Conservation (phyloP, 2,888 invertebrate species). For the Calliopum simillimum region DNA sequence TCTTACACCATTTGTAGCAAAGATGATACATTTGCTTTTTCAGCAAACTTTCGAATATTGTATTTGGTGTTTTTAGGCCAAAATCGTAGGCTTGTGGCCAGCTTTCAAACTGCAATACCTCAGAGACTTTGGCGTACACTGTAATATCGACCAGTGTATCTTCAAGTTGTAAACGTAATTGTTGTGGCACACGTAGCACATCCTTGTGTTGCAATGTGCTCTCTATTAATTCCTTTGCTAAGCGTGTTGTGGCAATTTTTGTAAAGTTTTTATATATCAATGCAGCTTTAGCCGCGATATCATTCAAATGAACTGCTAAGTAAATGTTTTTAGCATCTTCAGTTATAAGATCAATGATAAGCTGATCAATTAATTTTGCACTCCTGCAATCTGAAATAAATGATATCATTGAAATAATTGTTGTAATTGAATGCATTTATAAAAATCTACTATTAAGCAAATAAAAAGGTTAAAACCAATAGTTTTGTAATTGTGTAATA, state of each 20-base stretch:
- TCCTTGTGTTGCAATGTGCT: constrained; percentile 69
- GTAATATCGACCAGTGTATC: constrained; percentile 74
- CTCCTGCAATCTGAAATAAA: constrained; percentile 16
- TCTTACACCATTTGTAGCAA: constrained; percentile 78
- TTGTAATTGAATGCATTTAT: too few species aligned
- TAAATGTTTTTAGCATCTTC: constrained; percentile 56
- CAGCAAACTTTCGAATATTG: constrained; percentile 60
- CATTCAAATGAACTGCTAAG: constrained; percentile 53
- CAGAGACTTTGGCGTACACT: constrained; percentile 74
- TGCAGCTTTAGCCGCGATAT: constrained; percentile 55
- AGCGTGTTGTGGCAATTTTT: constrained; percentile 59
- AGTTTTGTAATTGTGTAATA: too few species aligned
- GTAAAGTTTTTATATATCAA: constrained; percentile 61
- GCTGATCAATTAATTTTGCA: constrained; percentile 50
- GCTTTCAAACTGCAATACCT: constrained; percentile 70
- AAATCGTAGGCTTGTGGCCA: constrained; percentile 73
- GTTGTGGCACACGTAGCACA: constrained; percentile 61
- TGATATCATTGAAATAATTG: too few species aligned
- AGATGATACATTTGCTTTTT: constrained; percentile 67
- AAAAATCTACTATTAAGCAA: too few species aligned
- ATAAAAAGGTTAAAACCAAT: too few species aligned
- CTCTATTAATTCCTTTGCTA: constrained; percentile 63
- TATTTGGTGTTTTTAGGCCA: constrained; percentile 60
- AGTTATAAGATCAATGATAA: constrained; percentile 54
- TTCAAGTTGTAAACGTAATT: constrained; percentile 65